These are phyloP conservation scores for Polydrusus cervinus DNA, from an alignment of 2,888 invertebrate species.

Conservation along the genomic window DNA sequence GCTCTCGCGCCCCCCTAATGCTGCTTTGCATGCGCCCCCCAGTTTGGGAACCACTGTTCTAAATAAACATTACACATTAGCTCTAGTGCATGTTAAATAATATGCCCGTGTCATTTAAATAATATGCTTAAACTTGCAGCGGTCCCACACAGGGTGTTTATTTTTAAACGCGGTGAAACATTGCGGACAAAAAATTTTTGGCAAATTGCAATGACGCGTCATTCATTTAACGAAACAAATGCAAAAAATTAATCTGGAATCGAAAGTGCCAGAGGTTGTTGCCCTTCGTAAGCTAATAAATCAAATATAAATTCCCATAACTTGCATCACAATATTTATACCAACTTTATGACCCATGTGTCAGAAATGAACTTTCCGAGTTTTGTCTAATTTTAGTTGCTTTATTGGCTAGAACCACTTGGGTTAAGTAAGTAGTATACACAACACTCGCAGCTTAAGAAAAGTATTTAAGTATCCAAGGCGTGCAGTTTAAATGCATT, in stretches of 20 bases:
- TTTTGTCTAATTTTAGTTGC: conserved; percentile 30
- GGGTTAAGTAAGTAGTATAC: background rate
- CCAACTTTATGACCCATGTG: conserved; percentile 13
- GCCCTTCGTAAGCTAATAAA: conserved; percentile 20
- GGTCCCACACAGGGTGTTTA: background rate
- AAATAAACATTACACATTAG: too few species aligned
- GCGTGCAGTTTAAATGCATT: background rate
- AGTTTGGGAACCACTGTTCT: too few species aligned
- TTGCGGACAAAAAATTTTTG: conserved; percentile 3
- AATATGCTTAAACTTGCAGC: background rate
- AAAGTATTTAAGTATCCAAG: background rate
- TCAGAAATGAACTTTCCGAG: conserved; percentile 20
- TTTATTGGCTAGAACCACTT: conserved; percentile 20
- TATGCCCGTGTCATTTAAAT: conserved; percentile 21
- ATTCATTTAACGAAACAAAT: conserved; percentile 21
- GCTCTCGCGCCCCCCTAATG: too few species aligned
- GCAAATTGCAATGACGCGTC: conserved; percentile 7
- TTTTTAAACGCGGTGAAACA: conserved; percentile 23
- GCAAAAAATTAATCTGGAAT: conserved; percentile 4
- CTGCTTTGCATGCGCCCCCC: too few species aligned
- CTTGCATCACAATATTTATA: conserved; percentile 25
- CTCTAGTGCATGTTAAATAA: too few species aligned
- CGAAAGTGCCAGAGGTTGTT: conserved; percentile 16
- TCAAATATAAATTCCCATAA: conserved; percentile 21
- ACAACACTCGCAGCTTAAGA: background rate